phyloP scores from a whole-genome alignment of 2,888 invertebrate species.

The Troilus luridus region DNA sequence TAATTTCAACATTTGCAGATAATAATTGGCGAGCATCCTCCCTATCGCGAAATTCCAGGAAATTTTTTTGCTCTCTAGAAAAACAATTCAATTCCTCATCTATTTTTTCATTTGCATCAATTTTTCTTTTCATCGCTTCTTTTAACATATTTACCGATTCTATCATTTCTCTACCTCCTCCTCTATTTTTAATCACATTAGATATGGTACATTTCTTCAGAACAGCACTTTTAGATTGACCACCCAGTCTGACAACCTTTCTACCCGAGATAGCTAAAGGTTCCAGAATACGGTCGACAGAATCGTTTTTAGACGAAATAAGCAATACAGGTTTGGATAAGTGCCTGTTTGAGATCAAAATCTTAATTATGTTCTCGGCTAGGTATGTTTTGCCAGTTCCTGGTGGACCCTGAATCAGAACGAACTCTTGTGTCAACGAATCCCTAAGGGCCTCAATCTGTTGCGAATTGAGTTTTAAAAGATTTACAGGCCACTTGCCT shows the following conservation, averaged over 20 bases:
- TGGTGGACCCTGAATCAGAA: conserved; percentile 88
- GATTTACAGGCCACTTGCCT: conserved; percentile 65
- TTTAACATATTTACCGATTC: conserved; percentile 21
- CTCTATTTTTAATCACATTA: neutral
- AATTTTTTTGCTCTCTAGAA: conserved; percentile 65
- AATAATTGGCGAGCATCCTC: conserved; percentile 68
- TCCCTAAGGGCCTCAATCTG: conserved; percentile 79
- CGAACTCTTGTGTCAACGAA: conserved; percentile 80
- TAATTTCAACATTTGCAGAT: conserved; percentile 73
- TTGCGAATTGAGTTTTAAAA: conserved; percentile 75
- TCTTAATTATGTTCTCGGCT: conserved; percentile 81
- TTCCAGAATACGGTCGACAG: conserved; percentile 87
- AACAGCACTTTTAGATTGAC: conserved; percentile 73
- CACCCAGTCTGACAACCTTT: conserved; percentile 79
- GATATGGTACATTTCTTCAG: conserved; percentile 67
- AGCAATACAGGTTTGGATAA: conserved; percentile 77
- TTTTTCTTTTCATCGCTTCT: neutral
- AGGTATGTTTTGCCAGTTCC: conserved; percentile 90
- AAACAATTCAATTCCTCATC: conserved; percentile 65
- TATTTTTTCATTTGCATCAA: neutral
- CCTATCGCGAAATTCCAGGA: conserved; percentile 16
- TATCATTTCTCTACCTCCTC: neutral
- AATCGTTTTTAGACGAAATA: conserved; percentile 88
- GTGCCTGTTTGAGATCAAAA: conserved; percentile 75
- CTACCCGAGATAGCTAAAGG: conserved; percentile 75